Evolutionary conservation across 2,113 vertebrate species (phyloP), one percentile per base, ranked within the genome.

Genomic region (Prinia subflava): DNA sequence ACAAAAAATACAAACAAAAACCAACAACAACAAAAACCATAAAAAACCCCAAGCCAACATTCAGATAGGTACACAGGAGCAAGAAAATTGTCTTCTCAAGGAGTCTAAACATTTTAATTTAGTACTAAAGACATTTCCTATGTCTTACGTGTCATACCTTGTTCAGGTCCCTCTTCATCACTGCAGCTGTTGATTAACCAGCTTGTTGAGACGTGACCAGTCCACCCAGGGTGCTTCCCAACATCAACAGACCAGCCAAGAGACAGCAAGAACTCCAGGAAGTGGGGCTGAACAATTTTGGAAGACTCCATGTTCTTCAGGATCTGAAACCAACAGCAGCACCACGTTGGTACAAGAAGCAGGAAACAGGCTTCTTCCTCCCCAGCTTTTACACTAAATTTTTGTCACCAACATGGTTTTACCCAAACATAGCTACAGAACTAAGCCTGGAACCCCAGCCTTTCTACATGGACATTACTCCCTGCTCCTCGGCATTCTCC

Each of bases 161-260:
- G 98, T 50, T 98, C 98, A 47, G 98, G 91, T 62, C 97, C 97
- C 73, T 98, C 98, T 79, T 96, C 97, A 78, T 99, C 98, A 31
- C 95, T 97, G 18, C 95, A 97, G 89, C 97, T 98, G 91, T 99
- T 99, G 92, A 99, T 98, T 68, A 98, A 99, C 99, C 99, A 99
- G 96, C 99, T 99, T 55, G 99, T 99, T 24, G 99, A 98, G 62
- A 99, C 97, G 9, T 99, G 99, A 50, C 99, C 99, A 3, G 99
- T 99, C 99, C 99, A 99, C 15, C 99, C 99, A 39, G 99, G 98
- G 92, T 99, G 99, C 62, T 95, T 98, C 73, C 99, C 98, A 55
- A 99, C 97, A 1, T 99, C 98, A 89, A 99, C 99, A 4, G 99
- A 98, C 99, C 99, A 99, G 95, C 99, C 99, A 95, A 99, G 98